A percentile compares a stretch with the other conserved stretches of the same genome.
phyloP scores from a whole-genome alignment of 2,888 invertebrate genomes.

The Ophioninae sp. region DNA sequence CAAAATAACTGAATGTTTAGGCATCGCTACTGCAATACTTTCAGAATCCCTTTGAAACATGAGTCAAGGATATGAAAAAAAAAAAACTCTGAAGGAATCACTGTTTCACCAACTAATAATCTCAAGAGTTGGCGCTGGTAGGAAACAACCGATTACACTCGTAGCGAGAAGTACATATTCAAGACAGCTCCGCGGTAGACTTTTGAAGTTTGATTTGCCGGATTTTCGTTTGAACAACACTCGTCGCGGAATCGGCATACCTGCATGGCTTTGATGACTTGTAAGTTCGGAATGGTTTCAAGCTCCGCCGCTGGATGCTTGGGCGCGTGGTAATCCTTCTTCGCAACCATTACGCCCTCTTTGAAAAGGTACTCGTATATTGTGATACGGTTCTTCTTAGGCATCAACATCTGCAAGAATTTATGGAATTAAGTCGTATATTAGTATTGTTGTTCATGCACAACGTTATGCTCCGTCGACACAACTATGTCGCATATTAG shows the following conservation, averaged over 20 bases:
- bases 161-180: background rate
- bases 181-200: background rate
- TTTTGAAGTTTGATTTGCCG: background rate
- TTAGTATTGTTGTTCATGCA: background rate
- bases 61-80: too few species aligned
- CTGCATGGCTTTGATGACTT: conserved; percentile 99
- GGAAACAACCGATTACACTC: too few species aligned
- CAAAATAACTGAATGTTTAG: too few species aligned
- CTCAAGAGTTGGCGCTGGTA: background rate
- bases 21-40: too few species aligned
- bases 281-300: conserved; percentile 96
- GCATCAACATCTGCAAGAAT: conserved; percentile 96
- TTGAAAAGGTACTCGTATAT: conserved; percentile 99
- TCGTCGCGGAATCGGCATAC: conserved; percentile 76
- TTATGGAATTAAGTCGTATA: background rate
- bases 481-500: background rate
- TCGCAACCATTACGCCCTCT: conserved; percentile 99
- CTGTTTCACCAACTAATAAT: background rate
- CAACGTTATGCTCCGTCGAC: background rate
- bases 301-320: conserved; percentile 96
- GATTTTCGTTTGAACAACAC: background rate
- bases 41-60: too few species aligned
- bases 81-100: background rate
- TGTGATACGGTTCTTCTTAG: conserved; percentile 97
- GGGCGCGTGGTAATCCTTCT: conserved; percentile 98